These are phyloP conservation scores for Sebastes iracundus DNA, from an alignment of 2,797 vertebrate species.

Conservation along the genomic window DNA sequence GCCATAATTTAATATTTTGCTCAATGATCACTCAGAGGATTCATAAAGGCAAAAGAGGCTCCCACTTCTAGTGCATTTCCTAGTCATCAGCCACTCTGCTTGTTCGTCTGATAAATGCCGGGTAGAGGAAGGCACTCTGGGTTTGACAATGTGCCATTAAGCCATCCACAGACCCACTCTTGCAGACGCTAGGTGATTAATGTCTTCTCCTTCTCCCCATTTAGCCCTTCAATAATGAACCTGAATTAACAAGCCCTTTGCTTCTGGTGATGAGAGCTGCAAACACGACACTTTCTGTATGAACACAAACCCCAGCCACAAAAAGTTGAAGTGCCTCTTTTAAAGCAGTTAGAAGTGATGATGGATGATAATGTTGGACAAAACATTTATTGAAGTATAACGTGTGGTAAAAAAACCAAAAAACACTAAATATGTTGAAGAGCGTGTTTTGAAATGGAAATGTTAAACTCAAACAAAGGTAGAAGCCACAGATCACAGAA, in stretches of 20 bases:
- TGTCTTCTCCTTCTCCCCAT: conserved; percentile 56
- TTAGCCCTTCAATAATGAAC: conserved; percentile 61
- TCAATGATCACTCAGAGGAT: conserved; percentile 72
- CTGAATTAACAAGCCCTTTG: conserved; percentile 57
- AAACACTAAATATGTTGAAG: background rate
- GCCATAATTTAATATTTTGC: conserved; percentile 72
- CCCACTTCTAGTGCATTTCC: conserved; percentile 61
- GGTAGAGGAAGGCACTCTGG: conserved; percentile 50
- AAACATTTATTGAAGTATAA: background rate
- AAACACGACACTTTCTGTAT: background rate
- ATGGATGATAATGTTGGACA: background rate
- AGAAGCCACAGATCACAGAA: too few species aligned
- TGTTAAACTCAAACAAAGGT: background rate
- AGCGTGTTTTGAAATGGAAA: background rate
- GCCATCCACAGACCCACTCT: conserved; percentile 52
- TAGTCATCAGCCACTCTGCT: conserved; percentile 65
- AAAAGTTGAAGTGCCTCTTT: conserved; percentile 1
- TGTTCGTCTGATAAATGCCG: conserved; percentile 67
- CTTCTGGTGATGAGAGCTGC: conserved; percentile 24
- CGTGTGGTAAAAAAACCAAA: background rate
- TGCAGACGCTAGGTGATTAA: conserved; percentile 63
- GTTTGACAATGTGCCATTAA: conserved; percentile 68
- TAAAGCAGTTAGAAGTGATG: background rate
- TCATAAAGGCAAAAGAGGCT: conserved; percentile 67
- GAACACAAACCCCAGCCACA: background rate